Base-by-base conservation (phyloP, 2,888 invertebrate genomes). In the Drosophila recens region DNA sequence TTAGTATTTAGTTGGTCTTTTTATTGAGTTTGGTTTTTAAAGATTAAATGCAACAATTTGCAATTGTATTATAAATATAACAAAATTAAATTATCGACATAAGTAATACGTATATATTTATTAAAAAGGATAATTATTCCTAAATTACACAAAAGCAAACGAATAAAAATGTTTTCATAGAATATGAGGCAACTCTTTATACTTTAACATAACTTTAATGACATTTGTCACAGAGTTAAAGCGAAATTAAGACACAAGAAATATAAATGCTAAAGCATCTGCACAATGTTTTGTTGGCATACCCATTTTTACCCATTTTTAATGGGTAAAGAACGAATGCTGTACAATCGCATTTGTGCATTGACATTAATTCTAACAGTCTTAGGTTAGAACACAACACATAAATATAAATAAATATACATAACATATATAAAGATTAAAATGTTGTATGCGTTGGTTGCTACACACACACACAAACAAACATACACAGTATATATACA, bases 21-120 rank as follows among this genome's bases (percentile, higher is more conserved):
- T 9, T 17, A 36, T 46, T 20, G 13, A 17, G 38, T 51, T 27
- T 38, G n/a, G 8, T 9, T 43, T 40, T 46, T n/a, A 57, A 38
- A 51, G 8, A 38, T 20, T 38, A 20, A 36, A 9, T 42, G 13
- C 13, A 40, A 42, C 36, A 61, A 36, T 45, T 76, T 54, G 53
- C 58, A 59, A 56, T 40, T 65, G 73, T 76, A 76, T 77, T 65
- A 72, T 48, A 58, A 30, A 58, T 42, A 43, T 46, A 52, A 57
- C 56, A 51, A 42, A n/a, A 57, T 57, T 52, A 38, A 57, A 53
- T 33, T 58, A 33, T 13, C 63, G 38, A 52, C 52, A 17, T 52
- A 43, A 27, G 45, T 51, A 61, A 61, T 36, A 43, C 42, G 38
- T 43, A 43, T 61, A 63, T 61, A 63, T 56, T 40, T n/a, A 58